Evolutionary conservation across 2,113 vertebrate species (phyloP).

Genomic region (Thryonomys swinderianus): DNA sequence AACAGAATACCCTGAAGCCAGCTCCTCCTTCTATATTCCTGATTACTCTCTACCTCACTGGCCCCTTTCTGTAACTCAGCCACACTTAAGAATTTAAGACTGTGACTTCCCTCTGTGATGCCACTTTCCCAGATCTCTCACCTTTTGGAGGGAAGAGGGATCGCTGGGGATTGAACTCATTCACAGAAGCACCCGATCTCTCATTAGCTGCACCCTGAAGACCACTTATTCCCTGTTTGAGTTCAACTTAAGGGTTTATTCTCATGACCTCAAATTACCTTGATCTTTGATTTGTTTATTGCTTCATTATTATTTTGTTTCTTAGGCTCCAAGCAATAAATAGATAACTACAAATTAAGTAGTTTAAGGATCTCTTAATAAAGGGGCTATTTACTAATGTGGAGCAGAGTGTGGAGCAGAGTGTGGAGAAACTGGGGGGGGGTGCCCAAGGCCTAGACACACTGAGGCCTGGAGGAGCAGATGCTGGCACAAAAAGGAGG

Average conservation of each 20-base stretch:
- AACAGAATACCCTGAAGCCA: not conserved
- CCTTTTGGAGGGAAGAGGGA: not conserved
- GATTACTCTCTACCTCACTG: not conserved
- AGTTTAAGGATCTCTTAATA: not conserved
- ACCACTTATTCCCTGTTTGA: not conserved
- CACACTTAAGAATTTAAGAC: not conserved
- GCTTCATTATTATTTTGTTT: not conserved
- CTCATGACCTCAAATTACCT: not conserved
- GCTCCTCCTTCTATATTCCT: fast-evolving
- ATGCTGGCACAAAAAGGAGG: not conserved
- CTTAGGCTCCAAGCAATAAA: not conserved
- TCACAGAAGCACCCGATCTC: too few relatives aligned
- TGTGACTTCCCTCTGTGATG: not conserved
- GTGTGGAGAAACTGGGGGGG: not conserved
- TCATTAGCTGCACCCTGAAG: not conserved
- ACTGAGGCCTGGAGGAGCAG: not conserved
- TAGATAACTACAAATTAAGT: not conserved
- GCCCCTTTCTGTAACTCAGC: not conserved
- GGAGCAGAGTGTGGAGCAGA: too few relatives aligned
- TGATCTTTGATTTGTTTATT: not conserved
- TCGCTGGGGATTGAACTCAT: not conserved
- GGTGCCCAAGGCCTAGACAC: not conserved
- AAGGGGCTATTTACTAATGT: not conserved
- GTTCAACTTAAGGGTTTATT: slow-evolving; percentile 13
- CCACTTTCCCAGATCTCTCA: not conserved